A percentile compares a stretch with the other conserved stretches of the same genome.
phyloP scores from a whole-genome alignment of 1,140 invertebrate genomes.

The Cherax destructor region DNA sequence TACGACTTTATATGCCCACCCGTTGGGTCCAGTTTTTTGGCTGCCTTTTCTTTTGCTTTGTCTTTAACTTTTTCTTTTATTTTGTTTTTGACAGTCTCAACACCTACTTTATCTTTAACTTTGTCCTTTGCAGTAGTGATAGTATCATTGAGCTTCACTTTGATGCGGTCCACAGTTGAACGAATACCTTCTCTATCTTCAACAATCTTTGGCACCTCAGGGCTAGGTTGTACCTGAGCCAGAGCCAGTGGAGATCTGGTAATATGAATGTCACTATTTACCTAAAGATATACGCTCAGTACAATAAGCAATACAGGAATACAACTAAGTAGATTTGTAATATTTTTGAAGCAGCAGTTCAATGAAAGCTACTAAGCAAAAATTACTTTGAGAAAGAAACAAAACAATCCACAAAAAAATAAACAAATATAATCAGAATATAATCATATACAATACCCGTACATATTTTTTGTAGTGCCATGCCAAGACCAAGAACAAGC shows the following conservation, averaged over 20 bases:
- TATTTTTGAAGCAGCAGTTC: too few relatives aligned
- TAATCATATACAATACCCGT: too few relatives aligned
- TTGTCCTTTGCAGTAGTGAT: conserved; percentile 40
- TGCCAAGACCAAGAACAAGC: too few relatives aligned
- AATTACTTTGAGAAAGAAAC: too few relatives aligned
- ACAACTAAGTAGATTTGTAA: too few relatives aligned
- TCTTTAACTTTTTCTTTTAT: conserved; percentile 38
- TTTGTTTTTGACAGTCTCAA: conserved; percentile 15
- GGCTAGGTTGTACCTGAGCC: conserved; percentile 35
- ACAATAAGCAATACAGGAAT: too few relatives aligned
- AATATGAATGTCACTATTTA: conserved; percentile 20
- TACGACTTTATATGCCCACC: conserved; percentile 44
- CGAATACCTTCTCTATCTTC: conserved; percentile 25
- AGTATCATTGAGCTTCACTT: conserved; percentile 34
- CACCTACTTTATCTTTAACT: conserved; percentile 21
- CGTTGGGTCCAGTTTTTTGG: conserved; percentile 38
- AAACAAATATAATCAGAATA: too few relatives aligned
- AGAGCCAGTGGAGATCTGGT: conserved; percentile 33
- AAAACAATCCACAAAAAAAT: too few relatives aligned
- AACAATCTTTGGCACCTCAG: conserved; percentile 24
- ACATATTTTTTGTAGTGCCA: too few relatives aligned
- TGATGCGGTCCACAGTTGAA: conserved; percentile 26
- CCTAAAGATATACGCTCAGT: neutral
- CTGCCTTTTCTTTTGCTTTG: conserved; percentile 42
- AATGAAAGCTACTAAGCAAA: too few relatives aligned